These are phyloP conservation scores for Brachionus asplanchnoidis DNA, from an alignment of 1,140 invertebrate genomes.

Conservation along the genomic window DNA sequence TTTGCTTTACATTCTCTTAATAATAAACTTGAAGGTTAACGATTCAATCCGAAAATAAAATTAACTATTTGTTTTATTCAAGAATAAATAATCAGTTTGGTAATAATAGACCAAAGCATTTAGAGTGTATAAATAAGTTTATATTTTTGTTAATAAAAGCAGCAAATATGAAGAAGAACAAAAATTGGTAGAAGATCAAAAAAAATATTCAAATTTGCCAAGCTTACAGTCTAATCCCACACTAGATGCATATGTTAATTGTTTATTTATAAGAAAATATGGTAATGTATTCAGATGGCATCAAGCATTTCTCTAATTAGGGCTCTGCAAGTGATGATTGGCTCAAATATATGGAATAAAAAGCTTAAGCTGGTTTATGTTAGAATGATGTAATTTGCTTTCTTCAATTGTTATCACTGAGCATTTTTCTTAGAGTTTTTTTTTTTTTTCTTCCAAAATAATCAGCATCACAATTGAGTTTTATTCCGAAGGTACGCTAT, in stretches of 20 bases:
- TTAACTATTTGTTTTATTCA: constrained; percentile 29
- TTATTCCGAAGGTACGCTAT: constrained; percentile 1
- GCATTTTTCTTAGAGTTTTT: background rate
- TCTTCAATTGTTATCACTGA: constrained; percentile 1
- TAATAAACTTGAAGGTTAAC: constrained; percentile 18
- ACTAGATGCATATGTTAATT: background rate
- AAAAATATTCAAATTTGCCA: constrained; percentile 9
- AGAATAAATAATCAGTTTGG: constrained; percentile 10
- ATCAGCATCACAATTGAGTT: background rate
- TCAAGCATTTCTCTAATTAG: background rate
- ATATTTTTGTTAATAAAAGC: background rate
- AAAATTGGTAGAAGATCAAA: background rate
- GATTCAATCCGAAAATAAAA: constrained; percentile 30
- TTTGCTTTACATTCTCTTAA: background rate
- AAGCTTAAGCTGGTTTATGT: background rate
- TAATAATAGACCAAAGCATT: background rate
- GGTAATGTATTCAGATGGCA: background rate
- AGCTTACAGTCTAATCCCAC: background rate
- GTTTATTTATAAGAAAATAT: background rate
- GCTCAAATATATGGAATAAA: background rate
- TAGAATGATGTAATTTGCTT: background rate
- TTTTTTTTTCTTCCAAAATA: background rate
- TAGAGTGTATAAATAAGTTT: constrained; percentile 21
- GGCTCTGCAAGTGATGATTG: background rate
- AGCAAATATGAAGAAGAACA: background rate